Evolutionary conservation across 2,888 invertebrate species (phyloP).

Genomic region (Pycnomerus fuliginosus): DNA sequence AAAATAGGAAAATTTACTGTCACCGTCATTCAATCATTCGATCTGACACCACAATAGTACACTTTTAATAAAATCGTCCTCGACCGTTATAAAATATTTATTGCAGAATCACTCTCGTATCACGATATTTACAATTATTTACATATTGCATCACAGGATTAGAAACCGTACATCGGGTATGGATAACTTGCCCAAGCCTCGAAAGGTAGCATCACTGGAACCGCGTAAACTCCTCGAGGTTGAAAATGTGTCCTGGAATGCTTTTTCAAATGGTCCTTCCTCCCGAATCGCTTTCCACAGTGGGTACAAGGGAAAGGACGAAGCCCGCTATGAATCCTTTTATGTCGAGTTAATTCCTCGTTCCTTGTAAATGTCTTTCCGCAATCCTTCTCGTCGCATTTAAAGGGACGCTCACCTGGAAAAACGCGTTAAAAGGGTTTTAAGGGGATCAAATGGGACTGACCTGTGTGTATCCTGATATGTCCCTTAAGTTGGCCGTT

Average conservation of each 20-base stretch:
- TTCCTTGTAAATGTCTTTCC: constrained; percentile 90
- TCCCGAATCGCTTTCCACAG: constrained; percentile 90
- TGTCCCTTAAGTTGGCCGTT: constrained; percentile 91
- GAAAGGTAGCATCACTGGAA: constrained; percentile 50
- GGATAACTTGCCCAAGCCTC: constrained; percentile 47
- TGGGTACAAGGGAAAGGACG: constrained; percentile 82
- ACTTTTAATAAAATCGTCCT: no score
- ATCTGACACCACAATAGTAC: no score
- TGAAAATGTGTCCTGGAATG: constrained; percentile 83
- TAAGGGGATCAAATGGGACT: constrained; percentile 32
- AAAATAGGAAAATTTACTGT: no score
- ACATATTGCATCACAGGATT: constrained; percentile 11
- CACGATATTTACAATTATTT: no score
- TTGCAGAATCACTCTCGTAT: no score
- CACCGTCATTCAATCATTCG: no score
- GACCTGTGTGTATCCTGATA: constrained; percentile 85
- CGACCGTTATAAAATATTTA: no score
- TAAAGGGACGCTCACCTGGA: constrained; percentile 81
- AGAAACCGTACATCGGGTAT: constrained; percentile 40
- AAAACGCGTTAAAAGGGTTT: neutral
- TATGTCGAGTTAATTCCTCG: constrained; percentile 89
- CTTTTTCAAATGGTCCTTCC: constrained; percentile 93
- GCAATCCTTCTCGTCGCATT: constrained; percentile 81
- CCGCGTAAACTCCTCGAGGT: constrained; percentile 55
- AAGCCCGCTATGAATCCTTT: constrained; percentile 83